phyloP scores from a whole-genome alignment of 2,113 vertebrate species.

The Cinclus mexicanus region DNA sequence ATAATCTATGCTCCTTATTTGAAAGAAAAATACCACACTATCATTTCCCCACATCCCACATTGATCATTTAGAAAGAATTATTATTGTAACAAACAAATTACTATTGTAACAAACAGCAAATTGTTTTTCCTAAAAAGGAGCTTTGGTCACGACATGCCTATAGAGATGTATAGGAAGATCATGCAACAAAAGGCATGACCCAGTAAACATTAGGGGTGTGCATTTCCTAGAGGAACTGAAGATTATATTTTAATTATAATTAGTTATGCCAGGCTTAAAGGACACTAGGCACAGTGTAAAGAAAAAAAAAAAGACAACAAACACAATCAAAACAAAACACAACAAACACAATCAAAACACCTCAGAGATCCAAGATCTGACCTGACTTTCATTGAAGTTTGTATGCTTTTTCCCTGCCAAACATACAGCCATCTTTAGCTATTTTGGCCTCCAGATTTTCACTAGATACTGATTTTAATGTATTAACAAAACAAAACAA shows the following conservation, averaged over 20 bases:
- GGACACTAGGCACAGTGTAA: neutral
- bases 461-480: neutral
- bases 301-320: neutral
- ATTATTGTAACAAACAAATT: conserved; percentile 2
- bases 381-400: neutral
- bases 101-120: neutral
- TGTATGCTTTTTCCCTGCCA: neutral
- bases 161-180: neutral
- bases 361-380: neutral
- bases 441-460: neutral
- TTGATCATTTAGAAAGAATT: neutral
- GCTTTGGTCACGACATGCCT: neutral
- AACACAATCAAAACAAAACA: neutral
- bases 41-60: neutral
- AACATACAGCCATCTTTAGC: neutral
- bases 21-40: neutral
- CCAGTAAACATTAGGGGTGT: neutral
- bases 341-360: neutral
- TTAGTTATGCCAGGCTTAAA: neutral
- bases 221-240: neutral
- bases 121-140: neutral
- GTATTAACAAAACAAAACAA: neutral
- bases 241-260: neutral
- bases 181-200: neutral
- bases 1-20: neutral